phyloP scores from a whole-genome alignment of 2,888 invertebrate species.

The Lymantria dispar region DNA sequence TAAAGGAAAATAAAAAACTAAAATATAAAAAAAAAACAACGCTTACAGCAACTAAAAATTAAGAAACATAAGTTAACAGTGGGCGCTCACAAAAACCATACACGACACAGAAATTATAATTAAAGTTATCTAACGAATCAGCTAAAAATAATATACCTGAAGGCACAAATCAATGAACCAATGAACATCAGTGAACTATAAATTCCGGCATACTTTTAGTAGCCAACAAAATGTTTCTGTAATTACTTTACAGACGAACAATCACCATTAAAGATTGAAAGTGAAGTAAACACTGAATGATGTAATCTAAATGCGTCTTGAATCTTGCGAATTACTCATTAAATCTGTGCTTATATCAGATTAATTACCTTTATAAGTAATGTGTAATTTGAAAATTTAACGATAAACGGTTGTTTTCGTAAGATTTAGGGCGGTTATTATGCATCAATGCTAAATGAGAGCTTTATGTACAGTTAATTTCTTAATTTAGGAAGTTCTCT shows the following conservation, averaged over 20 bases:
- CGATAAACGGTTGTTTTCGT: slow-evolving; percentile 1
- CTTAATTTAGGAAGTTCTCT: slow-evolving; percentile 5
- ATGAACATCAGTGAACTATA: slow-evolving; percentile 10
- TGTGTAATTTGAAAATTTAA: slow-evolving; percentile 3
- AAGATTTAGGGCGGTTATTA: slow-evolving; percentile 10
- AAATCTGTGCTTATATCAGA: slow-evolving; percentile 4
- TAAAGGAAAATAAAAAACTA: neutral
- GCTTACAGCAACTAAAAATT: neutral
- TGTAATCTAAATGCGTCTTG: slow-evolving; percentile 14
- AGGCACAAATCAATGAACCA: slow-evolving; percentile 14
- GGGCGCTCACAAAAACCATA: neutral
- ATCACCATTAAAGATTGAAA: slow-evolving; percentile 14
- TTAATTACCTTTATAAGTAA: slow-evolving; percentile 12
- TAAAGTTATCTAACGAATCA: slow-evolving; percentile 14
- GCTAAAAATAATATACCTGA: slow-evolving; percentile 8
- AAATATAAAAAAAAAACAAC: neutral
- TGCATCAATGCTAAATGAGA: slow-evolving; percentile 9
- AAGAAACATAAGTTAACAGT: neutral
- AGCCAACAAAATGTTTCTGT: slow-evolving; percentile 10
- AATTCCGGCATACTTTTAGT: slow-evolving; percentile 8
- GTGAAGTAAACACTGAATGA: slow-evolving; percentile 10
- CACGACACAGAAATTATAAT: neutral
- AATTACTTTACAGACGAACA: slow-evolving; percentile 17
- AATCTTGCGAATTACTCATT: slow-evolving; percentile 11
- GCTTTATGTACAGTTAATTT: neutral